phyloP scores from a whole-genome alignment of 2,113 vertebrate species.

The Bufo bufo region DNA sequence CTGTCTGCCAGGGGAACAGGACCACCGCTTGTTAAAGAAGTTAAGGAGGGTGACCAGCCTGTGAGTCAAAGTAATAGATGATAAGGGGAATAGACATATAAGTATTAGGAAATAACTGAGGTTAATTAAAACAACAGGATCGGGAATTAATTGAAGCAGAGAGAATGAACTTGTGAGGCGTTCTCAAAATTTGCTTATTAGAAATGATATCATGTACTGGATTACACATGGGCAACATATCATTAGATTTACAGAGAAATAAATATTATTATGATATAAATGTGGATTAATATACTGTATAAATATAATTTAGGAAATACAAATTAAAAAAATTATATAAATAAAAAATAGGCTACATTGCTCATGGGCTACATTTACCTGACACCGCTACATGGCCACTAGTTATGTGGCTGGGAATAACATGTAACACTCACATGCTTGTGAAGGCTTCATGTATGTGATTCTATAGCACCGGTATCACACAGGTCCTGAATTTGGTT shows the following conservation, averaged over 20 bases:
- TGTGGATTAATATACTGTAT: neutral
- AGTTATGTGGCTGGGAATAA: neutral
- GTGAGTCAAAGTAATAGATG: constrained; percentile 80
- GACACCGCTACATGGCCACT: neutral
- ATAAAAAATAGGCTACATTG: neutral
- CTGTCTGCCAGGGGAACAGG: constrained; percentile 99
- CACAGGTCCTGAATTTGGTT: too few relatives aligned
- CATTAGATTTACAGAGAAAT: neutral
- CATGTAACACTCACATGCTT: neutral
- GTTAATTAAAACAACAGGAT: constrained; percentile 59
- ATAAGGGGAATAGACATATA: constrained; percentile 69
- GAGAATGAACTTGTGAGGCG: neutral
- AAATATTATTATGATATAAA: neutral
- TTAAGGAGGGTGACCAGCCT: constrained; percentile 99
- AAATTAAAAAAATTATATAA: neutral
- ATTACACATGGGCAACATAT: neutral
- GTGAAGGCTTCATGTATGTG: neutral
- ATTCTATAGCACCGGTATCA: too few relatives aligned
- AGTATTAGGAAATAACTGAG: constrained; percentile 52
- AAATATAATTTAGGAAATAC: neutral
- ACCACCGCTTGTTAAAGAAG: constrained; percentile 90
- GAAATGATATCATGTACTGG: neutral
- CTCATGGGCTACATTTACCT: neutral
- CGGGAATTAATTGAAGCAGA: constrained; percentile 60
- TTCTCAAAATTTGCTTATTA: neutral